Percentiles rank a stretch among this genome's conserved stretches.
Evolutionary conservation across 2,797 vertebrate genomes (phyloP).

Genomic region (Myotis daubentonii): DNA sequence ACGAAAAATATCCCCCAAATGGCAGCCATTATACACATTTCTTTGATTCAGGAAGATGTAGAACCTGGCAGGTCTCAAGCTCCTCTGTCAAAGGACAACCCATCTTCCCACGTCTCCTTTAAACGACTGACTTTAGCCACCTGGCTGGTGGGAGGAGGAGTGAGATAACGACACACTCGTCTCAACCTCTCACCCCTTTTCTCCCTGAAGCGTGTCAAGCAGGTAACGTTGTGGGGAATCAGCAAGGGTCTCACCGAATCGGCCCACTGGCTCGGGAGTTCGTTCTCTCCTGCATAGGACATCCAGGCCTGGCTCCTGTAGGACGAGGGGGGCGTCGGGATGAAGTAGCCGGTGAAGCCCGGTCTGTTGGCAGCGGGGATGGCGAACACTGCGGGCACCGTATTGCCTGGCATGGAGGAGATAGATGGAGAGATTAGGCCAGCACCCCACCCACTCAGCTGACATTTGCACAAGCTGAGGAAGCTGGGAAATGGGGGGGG

Average conservation of each 20-base stretch:
- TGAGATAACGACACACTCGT: background rate
- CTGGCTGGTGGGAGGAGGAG: background rate
- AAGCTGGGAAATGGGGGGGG: background rate
- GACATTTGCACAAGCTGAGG: background rate
- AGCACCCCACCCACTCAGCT: background rate
- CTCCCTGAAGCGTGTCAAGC: background rate
- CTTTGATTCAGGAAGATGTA: background rate
- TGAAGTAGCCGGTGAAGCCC: conserved; percentile 95
- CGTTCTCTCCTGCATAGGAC: conserved; percentile 96
- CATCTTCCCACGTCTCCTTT: background rate
- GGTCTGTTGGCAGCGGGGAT: conserved; percentile 95
- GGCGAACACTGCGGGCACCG: conserved; percentile 97
- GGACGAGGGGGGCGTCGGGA: conserved; percentile 93
- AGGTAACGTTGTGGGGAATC: background rate
- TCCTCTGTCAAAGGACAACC: background rate
- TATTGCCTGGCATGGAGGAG: conserved; percentile 90
- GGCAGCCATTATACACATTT: background rate
- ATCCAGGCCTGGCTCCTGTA: conserved; percentile 98
- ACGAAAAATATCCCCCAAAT: background rate
- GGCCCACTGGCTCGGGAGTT: conserved; percentile 94
- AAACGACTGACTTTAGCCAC: background rate
- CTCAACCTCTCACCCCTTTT: background rate
- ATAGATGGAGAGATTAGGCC: background rate
- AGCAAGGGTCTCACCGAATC: conserved; percentile 93
- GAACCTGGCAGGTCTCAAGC: background rate